Percentiles rank a stretch among this genome's conserved stretches.
Evolutionary conservation across 2,888 invertebrate genomes (phyloP).

Genomic region (Chloroclystis v-ata): DNA sequence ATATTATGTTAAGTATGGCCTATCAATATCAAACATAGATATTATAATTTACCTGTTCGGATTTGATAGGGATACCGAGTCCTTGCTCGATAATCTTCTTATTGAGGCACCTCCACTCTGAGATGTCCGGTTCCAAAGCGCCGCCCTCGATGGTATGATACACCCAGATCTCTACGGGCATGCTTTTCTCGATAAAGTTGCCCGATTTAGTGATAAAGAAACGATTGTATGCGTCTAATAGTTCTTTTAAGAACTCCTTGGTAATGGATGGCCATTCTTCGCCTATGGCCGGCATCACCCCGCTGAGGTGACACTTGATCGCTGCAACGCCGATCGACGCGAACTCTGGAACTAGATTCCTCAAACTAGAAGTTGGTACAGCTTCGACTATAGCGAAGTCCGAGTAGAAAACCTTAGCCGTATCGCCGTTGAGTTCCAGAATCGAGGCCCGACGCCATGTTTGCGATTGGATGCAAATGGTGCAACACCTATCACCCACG

Average conservation of each 20-base stretch:
- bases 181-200: slow-evolving; percentile 63
- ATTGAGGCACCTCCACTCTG: slow-evolving; percentile 82
- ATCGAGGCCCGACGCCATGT: slow-evolving; percentile 81
- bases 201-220: slow-evolving; percentile 78
- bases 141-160: slow-evolving; percentile 78
- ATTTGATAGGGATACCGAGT: slow-evolving; percentile 71
- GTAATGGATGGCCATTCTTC: slow-evolving; percentile 80
- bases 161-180: slow-evolving; percentile 82
- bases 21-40: too few species aligned
- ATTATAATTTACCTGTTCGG: slow-evolving; percentile 43
- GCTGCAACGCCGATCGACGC: slow-evolving; percentile 75
- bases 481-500: slow-evolving; percentile 70
- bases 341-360: slow-evolving; percentile 72
- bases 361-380: slow-evolving; percentile 65
- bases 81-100: slow-evolving; percentile 82
- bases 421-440: slow-evolving; percentile 52
- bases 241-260: slow-evolving; percentile 77
- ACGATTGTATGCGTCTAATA: slow-evolving; percentile 69
- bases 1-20: too few species aligned
- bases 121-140: slow-evolving; percentile 81
- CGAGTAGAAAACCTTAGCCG: slow-evolving; percentile 78
- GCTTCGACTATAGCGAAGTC: slow-evolving; percentile 80
- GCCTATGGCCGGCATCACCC: slow-evolving; percentile 83
- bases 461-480: slow-evolving; percentile 63
- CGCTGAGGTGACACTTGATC: slow-evolving; percentile 82